These are phyloP conservation scores for Phalacrocorax brasilianus DNA, from an alignment of 2,113 vertebrate species.

Conservation along the genomic window DNA sequence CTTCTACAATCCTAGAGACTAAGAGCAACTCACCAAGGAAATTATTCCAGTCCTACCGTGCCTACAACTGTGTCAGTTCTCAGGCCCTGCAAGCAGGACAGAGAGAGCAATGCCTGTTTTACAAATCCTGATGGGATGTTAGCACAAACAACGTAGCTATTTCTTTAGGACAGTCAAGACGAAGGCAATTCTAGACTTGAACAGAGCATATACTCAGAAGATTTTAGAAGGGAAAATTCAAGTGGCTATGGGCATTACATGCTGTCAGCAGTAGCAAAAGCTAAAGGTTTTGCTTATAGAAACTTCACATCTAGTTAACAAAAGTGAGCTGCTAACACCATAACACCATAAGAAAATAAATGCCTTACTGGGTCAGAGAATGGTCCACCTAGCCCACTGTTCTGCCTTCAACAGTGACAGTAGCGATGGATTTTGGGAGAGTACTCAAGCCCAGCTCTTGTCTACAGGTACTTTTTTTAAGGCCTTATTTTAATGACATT, in stretches of 20 bases:
- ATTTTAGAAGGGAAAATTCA: not conserved
- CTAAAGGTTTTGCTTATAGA: not conserved
- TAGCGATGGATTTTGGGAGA: not conserved
- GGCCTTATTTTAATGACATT: not conserved
- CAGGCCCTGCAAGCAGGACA: not conserved
- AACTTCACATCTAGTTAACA: not conserved
- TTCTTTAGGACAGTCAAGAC: not conserved
- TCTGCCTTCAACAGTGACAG: not conserved
- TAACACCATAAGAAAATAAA: not conserved
- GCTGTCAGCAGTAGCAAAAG: not conserved
- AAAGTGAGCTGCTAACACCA: not conserved
- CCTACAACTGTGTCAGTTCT: not conserved
- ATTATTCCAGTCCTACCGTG: not conserved
- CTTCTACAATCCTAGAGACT: not conserved
- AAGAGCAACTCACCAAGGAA: not conserved
- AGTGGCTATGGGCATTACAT: not conserved
- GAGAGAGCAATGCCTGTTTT: not conserved
- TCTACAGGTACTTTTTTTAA: not conserved
- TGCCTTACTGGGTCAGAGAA: not conserved
- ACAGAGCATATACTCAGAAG: not conserved
- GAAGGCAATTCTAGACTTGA: not conserved
- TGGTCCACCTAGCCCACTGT: not conserved
- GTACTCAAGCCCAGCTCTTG: not conserved
- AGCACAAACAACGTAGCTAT: not conserved
- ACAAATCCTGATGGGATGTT: not conserved